These are phyloP conservation scores for Cerastis leucographa DNA, from an alignment of 2,888 invertebrate species.

Conservation along the genomic window DNA sequence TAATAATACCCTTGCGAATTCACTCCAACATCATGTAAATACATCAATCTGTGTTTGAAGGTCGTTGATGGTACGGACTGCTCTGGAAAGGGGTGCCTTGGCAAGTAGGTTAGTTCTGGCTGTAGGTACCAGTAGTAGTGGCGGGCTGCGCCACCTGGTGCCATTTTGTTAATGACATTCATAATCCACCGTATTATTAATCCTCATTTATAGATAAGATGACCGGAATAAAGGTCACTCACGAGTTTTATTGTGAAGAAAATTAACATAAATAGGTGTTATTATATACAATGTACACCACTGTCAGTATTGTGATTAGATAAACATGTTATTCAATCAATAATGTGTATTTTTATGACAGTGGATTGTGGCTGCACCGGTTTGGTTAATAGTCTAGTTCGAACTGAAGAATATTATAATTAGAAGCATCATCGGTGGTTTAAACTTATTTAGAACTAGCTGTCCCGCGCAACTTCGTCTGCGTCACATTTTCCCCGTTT, in stretches of 20 bases:
- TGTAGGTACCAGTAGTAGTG: too few species aligned
- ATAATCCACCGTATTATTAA: slow-evolving; percentile 12
- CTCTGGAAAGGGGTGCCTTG: too few species aligned
- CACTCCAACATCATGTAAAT: too few species aligned
- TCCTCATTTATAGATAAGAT: background rate
- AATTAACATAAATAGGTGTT: slow-evolving; percentile 1
- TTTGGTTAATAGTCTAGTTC: background rate
- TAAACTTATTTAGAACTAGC: background rate
- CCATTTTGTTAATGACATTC: slow-evolving; percentile 15
- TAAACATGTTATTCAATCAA: background rate
- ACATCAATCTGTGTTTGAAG: too few species aligned
- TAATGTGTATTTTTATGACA: background rate
- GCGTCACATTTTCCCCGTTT: too few species aligned
- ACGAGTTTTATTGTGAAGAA: slow-evolving; percentile 1
- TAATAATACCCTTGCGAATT: too few species aligned
- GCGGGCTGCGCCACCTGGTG: too few species aligned
- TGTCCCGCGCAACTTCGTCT: too few species aligned
- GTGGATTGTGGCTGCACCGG: background rate
- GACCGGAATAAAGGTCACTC: slow-evolving; percentile 31
- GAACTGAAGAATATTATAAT: background rate
- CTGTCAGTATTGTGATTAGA: background rate
- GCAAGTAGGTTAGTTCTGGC: too few species aligned
- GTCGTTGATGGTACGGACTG: too few species aligned
- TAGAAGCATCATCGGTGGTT: background rate
- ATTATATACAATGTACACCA: background rate